A percentile compares a stretch with the other conserved stretches of the same genome.
Conservation (phyloP, 2,888 invertebrate species). For the Mimas tiliae region DNA sequence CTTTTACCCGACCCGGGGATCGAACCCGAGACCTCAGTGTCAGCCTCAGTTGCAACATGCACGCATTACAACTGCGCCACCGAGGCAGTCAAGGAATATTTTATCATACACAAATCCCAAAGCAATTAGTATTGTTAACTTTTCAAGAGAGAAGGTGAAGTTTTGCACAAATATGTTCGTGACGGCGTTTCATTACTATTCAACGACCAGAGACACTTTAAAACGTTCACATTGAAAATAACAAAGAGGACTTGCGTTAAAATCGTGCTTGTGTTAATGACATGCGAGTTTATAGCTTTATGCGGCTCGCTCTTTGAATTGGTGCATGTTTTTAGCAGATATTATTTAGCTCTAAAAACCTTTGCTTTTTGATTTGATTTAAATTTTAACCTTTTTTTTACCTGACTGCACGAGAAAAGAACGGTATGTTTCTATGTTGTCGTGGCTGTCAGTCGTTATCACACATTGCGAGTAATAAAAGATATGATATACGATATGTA, state of each 20-base stretch:
- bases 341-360: neutral
- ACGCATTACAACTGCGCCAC: too few relatives aligned
- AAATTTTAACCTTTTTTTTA: neutral
- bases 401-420: too few relatives aligned
- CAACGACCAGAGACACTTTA: conserved; percentile 1
- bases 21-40: too few relatives aligned
- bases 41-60: too few relatives aligned
- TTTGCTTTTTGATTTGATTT: neutral
- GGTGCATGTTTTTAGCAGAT: neutral
- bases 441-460: too few relatives aligned
- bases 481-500: too few relatives aligned
- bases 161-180: neutral
- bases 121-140: neutral
- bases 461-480: too few relatives aligned
- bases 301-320: conserved; percentile 16
- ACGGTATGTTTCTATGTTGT: too few relatives aligned
- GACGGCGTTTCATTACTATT: neutral
- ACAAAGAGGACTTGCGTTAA: conserved; percentile 1
- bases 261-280: conserved; percentile 15
- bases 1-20: too few relatives aligned
- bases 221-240: conserved; percentile 13
- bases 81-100: too few relatives aligned
- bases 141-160: neutral
- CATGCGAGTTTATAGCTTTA: conserved; percentile 12
- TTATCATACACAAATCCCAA: too few relatives aligned